Percentiles rank a stretch among this genome's conserved stretches.
Conservation (phyloP, 1,140 invertebrate genomes). For the Mya arenaria region DNA sequence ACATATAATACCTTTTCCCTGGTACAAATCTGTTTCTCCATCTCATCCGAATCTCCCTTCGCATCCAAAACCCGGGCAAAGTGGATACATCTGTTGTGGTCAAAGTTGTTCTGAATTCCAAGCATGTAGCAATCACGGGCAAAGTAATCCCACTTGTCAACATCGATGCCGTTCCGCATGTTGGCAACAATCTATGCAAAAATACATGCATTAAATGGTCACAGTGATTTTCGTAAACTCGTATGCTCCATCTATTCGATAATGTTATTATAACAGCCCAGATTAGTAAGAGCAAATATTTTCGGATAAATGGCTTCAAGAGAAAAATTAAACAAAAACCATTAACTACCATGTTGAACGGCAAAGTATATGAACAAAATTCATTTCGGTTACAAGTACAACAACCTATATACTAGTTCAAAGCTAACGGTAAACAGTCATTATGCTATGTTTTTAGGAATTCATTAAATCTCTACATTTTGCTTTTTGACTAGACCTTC, state of each 20-base stretch:
- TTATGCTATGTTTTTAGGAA: no score
- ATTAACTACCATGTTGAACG: no score
- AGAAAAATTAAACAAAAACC: no score
- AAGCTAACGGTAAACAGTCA: no score
- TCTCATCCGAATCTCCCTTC: not conserved
- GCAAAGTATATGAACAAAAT: no score
- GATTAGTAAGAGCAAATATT: not conserved
- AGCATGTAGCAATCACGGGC: slow-evolving; percentile 83
- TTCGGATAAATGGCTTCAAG: not conserved
- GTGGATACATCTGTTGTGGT: slow-evolving; percentile 78
- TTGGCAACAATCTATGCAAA: slow-evolving; percentile 76
- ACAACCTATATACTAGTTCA: no score
- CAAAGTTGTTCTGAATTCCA: slow-evolving; percentile 81
- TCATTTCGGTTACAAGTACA: no score
- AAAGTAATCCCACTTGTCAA: slow-evolving; percentile 88
- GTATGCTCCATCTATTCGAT: no score
- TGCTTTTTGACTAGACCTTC: no score
- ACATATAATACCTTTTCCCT: slow-evolving; percentile 52
- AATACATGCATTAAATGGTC: no score
- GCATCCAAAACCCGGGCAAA: slow-evolving; percentile 77
- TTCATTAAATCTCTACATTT: no score
- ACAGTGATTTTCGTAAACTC: not conserved
- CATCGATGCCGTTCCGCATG: slow-evolving; percentile 85
- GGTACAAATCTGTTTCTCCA: slow-evolving; percentile 34
- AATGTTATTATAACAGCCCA: not conserved